Evolutionary conservation across 1,140 invertebrate genomes (phyloP).

Genomic region (Apocrypta bakeri): DNA sequence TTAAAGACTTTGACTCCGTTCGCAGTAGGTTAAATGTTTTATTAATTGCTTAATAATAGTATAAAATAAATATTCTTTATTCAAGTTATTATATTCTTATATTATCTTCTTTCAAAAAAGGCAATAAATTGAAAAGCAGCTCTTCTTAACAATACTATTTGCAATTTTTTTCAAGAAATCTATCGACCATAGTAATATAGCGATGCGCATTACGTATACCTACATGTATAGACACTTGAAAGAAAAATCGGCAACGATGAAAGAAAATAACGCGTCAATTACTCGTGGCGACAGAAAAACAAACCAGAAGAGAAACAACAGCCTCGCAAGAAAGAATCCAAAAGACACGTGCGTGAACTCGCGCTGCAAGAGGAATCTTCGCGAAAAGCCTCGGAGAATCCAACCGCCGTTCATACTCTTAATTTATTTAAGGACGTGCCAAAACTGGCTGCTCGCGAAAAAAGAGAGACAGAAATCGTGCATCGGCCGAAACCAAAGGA

Average conservation of each 20-base stretch:
- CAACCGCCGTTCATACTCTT: constrained; percentile 4
- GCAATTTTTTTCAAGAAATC: too few species aligned
- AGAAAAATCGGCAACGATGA: background rate
- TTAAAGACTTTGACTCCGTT: too few species aligned
- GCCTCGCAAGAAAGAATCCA: background rate
- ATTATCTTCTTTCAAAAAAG: too few species aligned
- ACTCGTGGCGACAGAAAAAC: background rate
- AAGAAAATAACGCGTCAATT: constrained; percentile 21
- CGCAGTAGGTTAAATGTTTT: too few species aligned
- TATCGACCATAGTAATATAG: too few species aligned
- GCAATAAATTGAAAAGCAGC: too few species aligned
- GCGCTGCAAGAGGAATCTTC: background rate
- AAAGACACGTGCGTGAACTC: constrained; percentile 7
- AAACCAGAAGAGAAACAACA: background rate
- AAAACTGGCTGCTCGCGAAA: background rate
- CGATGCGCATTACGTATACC: too few species aligned
- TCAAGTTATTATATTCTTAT: too few species aligned
- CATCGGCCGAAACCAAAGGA: background rate
- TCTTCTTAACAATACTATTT: too few species aligned
- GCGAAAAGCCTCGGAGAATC: constrained; percentile 21
- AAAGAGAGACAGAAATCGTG: background rate
- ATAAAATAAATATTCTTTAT: too few species aligned
- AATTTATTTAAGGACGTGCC: constrained; percentile 32
- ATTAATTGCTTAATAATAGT: too few species aligned
- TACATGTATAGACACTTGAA: too few species aligned